These are phyloP conservation scores for Smittia sp. DNA, from an alignment of 2,888 invertebrate genomes.

Conservation along the genomic window DNA sequence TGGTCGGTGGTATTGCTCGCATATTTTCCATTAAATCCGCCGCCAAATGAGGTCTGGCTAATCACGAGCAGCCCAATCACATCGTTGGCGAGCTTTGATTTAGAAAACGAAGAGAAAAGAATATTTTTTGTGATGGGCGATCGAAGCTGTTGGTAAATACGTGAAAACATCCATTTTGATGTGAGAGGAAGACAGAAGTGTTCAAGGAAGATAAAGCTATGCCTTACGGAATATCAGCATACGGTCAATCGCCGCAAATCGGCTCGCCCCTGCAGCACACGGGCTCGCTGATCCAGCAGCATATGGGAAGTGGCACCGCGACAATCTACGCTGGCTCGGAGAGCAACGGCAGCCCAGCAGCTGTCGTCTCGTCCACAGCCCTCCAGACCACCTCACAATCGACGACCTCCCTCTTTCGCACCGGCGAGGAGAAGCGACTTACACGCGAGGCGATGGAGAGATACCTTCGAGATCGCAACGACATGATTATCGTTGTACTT, in stretches of 20 bases:
- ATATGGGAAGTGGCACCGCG: constrained; percentile 24
- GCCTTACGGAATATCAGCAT: constrained; percentile 38
- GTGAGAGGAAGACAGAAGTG: not conserved
- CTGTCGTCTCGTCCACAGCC: constrained; percentile 49
- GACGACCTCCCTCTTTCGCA: constrained; percentile 34
- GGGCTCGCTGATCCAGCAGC: constrained; percentile 9
- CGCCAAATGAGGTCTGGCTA: not conserved
- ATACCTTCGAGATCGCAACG: constrained; percentile 89
- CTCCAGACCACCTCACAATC: constrained; percentile 31
- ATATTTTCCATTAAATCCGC: not conserved
- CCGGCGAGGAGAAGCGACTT: constrained; percentile 72
- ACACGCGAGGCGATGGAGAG: constrained; percentile 94
- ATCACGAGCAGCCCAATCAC: not conserved
- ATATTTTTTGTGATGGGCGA: not conserved
- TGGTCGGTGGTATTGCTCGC: not conserved
- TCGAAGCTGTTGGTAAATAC: not conserved
- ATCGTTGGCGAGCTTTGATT: not conserved
- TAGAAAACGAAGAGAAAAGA: not conserved
- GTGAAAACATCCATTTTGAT: constrained; percentile 3
- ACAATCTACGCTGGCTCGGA: constrained; percentile 63
- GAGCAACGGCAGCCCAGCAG: constrained; percentile 58
- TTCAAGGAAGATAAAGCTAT: constrained; percentile 6
- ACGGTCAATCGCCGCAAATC: constrained; percentile 30
- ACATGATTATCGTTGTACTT: constrained; percentile 94
- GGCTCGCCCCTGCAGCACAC: constrained; percentile 37